These are phyloP conservation scores for Girardinichthys multiradiatus DNA, from an alignment of 2,113 vertebrate genomes.

Conservation along the genomic window DNA sequence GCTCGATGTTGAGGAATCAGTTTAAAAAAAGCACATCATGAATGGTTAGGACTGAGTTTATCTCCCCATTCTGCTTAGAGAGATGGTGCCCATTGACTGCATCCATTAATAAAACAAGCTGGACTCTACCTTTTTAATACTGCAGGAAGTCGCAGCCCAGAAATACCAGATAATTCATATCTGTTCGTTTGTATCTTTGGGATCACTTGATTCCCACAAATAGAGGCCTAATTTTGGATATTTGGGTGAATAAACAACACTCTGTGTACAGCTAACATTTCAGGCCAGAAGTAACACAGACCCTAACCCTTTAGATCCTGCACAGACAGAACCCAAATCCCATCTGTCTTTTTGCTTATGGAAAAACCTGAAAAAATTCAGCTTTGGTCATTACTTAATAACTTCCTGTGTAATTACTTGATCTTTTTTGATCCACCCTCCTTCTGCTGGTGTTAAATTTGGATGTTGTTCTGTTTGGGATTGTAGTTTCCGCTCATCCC, in stretches of 20 bases:
- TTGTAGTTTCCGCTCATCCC: slow-evolving; percentile 14
- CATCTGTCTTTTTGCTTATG: slow-evolving; percentile 49
- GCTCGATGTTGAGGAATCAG: no score
- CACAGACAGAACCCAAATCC: slow-evolving; percentile 62
- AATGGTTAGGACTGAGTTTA: no score
- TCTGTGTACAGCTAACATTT: background rate
- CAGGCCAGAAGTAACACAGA: no score
- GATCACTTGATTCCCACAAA: background rate
- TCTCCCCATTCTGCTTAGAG: no score
- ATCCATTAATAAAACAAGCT: background rate
- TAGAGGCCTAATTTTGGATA: background rate
- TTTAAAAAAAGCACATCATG: no score
- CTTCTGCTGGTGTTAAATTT: slow-evolving; percentile 76
- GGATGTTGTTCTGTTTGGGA: slow-evolving; percentile 31
- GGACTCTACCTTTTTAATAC: background rate
- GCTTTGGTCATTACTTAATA: slow-evolving; percentile 42
- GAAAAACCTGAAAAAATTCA: slow-evolving; percentile 47
- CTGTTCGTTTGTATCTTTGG: background rate
- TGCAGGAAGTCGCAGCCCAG: no score
- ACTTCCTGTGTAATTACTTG: slow-evolving; percentile 64
- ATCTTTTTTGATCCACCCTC: slow-evolving; percentile 56
- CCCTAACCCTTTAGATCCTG: slow-evolving; percentile 30
- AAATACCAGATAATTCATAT: background rate
- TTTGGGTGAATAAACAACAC: background rate
- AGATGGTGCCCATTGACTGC: no score